Evolutionary conservation across 2,113 vertebrate genomes (phyloP), one percentile per base, ranked within the genome.

Genomic region (Dolichotis patagonum): DNA sequence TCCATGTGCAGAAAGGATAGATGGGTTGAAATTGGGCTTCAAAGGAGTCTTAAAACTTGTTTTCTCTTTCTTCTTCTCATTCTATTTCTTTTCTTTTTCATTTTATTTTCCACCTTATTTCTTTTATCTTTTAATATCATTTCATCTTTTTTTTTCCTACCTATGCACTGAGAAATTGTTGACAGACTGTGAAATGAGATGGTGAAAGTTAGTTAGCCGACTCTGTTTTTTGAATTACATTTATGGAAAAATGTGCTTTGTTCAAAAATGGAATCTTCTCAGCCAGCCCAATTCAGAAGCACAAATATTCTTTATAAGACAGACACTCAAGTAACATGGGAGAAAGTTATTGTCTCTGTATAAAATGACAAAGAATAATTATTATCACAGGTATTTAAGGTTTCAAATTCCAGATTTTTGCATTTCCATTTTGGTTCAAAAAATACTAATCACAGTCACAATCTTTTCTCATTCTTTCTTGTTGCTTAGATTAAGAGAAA

Each of bases 401-500:
- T 80, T 93, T 96, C 19, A 49, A 65, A 9, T 54, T 87, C 19
- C n/a, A 86, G 35, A 32, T 10, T 90, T 95, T 85, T 78, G 2
- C 65, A 95, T 84, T 93, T 86, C 19, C 38, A 7, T 56, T 26
- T 46, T 95, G 32, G 4, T 87, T 96, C 88, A 88, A 71, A 83
- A 62, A 84, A 75, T 92, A 56, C 3, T 63, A 84, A 30, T 4
- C 24, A 65, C 4, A 96, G 46, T 30, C 17, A 38, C 81, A 75
- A 87, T 26, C 1, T 94, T 92, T 86, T 65, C 22, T 78, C 49
- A 87, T 9, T 80, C 7, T 80, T 71, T 46, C 83, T n/a, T 94
- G 82, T 83, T 95, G 73, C 75, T 84, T 93, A 54, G 32, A 67
- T 95, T 85, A 80, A 75, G 41, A 80, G 43, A 93, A 88, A 90